Evolutionary conservation across 1,140 invertebrate genomes (phyloP), one percentile per base, ranked within the genome.

Genomic region (Aphelenchoides besseyi): DNA sequence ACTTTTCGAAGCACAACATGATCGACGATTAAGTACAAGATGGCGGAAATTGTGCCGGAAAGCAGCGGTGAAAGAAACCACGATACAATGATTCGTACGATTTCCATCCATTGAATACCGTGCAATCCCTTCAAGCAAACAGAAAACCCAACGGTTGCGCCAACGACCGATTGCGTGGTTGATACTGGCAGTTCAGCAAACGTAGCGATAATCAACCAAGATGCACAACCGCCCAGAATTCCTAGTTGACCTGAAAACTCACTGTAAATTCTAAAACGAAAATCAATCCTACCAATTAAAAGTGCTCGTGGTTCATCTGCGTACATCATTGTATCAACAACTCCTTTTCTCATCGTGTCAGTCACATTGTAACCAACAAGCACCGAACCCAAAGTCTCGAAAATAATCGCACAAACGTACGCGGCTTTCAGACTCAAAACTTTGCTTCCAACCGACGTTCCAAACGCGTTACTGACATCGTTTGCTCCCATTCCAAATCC

Each of bases 131-230:
- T 88, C 33, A 91, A 91, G 3, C 95, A 92, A 37, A 98, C 86
- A 16, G 92, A 93, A 86, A 97, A 97, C 9, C 95, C 95, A 72
- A 98, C 89, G 5, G 94, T 94, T 8, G 95, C 94, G 29, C 95
- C 95, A 28, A 98, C 94, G 79, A 98, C 96, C 66, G 68, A 18
- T 87, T 98, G 95, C 0, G 95, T 97, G 29, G 79, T 76, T 28
- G 94, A 97, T 70, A 98, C 95, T 8, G 95, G 95, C 35, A 75
- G 97, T 37, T 66, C 48, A 12, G 63, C 63, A 8, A 66, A 66
- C 26, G 63, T 66, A 12, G 63, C 63, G 16, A 66, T 66, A 67
- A 98, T 87, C 77, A 97, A 87, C 95, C 95, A 98, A 12, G 91
- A 33, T 1, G 63, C 63, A 12, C 12, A n/a, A 23, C 93, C 90